phyloP scores from a whole-genome alignment of 2,888 invertebrate genomes.

The Pseudococcus longispinus region DNA sequence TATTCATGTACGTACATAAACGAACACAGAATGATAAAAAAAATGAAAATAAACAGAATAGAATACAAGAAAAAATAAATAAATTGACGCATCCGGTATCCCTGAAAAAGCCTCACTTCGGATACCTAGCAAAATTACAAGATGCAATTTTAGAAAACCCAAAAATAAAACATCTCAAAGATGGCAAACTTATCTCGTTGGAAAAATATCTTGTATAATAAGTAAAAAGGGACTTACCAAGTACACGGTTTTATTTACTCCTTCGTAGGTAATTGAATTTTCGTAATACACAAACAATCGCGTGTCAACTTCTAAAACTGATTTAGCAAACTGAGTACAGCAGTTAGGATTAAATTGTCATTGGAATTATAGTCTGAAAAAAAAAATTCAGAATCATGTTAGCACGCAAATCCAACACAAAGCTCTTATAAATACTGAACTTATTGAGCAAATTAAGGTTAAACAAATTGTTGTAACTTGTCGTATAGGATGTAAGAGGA shows the following conservation, averaged over 20 bases:
- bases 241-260: not conserved
- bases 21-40: not conserved
- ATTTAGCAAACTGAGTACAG: not conserved
- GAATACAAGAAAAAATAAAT: not conserved
- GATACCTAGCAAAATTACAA: not conserved
- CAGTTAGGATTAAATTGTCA: slow-evolving; percentile 14
- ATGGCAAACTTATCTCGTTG: not conserved
- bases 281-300: not conserved
- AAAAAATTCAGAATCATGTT: slow-evolving; percentile 35
- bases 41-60: not conserved
- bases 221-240: not conserved
- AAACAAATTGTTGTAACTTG: slow-evolving; percentile 9
- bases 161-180: not conserved
- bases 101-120: slow-evolving; percentile 5
- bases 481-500: not conserved
- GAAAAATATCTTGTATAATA: not conserved
- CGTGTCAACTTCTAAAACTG: slow-evolving; percentile 5
- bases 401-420: slow-evolving; percentile 37
- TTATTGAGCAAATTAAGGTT: slow-evolving; percentile 41
- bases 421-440: slow-evolving; percentile 33
- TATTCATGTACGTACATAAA: not conserved
- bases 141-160: not conserved
- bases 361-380: slow-evolving; percentile 30
- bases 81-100: not conserved
- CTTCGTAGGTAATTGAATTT: not conserved